Conservation (phyloP, 2,888 invertebrate species). For the Imbricaverruca yamaguchii region DNA sequence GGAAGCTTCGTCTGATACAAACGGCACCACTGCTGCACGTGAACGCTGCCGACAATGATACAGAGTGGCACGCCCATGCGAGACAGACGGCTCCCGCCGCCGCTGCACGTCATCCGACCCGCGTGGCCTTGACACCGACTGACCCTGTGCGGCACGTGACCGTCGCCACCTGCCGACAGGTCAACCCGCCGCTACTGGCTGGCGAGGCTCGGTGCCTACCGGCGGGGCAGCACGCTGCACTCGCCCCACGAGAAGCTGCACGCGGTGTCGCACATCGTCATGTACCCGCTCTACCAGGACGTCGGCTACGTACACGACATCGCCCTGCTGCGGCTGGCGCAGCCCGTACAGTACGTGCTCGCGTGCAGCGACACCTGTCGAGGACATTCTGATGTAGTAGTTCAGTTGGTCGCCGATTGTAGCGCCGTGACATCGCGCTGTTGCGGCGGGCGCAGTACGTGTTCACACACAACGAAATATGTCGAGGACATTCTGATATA, state of each 20-base stretch:
- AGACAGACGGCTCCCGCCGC: no score
- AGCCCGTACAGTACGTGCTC: conserved; percentile 45
- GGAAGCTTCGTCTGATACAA: no score
- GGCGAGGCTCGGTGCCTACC: conserved; percentile 64
- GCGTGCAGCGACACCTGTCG: no score
- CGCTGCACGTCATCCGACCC: no score
- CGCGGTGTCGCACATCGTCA: conserved; percentile 54
- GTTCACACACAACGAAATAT: neutral
- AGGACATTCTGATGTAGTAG: no score
- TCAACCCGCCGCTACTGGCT: conserved; percentile 70
- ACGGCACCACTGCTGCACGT: no score
- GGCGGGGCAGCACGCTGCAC: conserved; percentile 63
- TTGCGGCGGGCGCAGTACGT: conserved; percentile 50
- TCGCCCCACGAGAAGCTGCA: conserved; percentile 67
- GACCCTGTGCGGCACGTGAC: no score
- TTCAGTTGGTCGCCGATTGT: no score
- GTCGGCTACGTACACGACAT: conserved; percentile 71
- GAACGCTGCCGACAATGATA: no score
- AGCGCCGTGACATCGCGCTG: conserved; percentile 57
- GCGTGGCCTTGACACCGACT: no score
- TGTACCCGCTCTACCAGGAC: conserved; percentile 67
- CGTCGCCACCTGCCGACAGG: conserved; percentile 42
- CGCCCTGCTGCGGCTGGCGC: conserved; percentile 56
- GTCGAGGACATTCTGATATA: no score
- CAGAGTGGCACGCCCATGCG: no score